phyloP scores from a whole-genome alignment of 2,113 vertebrate species.

The Malurus melanocephalus region DNA sequence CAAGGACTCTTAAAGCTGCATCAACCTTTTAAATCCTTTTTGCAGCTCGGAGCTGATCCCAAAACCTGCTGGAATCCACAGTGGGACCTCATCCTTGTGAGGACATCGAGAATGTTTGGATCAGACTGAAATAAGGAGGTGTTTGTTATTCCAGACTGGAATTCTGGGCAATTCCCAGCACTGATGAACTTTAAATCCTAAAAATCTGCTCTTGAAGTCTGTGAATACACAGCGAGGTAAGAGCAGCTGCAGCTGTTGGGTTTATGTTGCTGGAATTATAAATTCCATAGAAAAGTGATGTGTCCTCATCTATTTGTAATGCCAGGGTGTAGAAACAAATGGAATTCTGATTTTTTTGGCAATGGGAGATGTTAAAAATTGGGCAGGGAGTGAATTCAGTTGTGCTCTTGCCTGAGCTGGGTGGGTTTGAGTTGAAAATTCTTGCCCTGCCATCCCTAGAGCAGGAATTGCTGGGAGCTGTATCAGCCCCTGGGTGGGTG shows the following conservation, averaged over 20 bases:
- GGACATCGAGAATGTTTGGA: not conserved
- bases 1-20: not conserved
- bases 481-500: not conserved
- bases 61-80: not conserved
- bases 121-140: not conserved
- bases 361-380: not conserved
- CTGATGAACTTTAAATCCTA: not conserved
- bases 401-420: not conserved
- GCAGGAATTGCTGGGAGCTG: not conserved
- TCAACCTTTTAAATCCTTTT: not conserved
- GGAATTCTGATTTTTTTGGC: not conserved
- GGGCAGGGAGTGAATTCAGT: fast-evolving
- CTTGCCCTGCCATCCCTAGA: not conserved
- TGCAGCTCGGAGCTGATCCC: not conserved
- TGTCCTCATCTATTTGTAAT: fast-evolving
- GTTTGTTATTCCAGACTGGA: not conserved
- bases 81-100: not conserved
- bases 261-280: not conserved
- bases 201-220: not conserved
- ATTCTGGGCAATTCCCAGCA: not conserved
- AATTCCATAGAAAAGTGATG: not conserved
- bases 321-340: fast-evolving
- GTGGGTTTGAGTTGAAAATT: not conserved
- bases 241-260: not conserved
- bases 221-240: not conserved